Base-by-base conservation (phyloP, 2,113 vertebrate species). In the Albula goreensis region DNA sequence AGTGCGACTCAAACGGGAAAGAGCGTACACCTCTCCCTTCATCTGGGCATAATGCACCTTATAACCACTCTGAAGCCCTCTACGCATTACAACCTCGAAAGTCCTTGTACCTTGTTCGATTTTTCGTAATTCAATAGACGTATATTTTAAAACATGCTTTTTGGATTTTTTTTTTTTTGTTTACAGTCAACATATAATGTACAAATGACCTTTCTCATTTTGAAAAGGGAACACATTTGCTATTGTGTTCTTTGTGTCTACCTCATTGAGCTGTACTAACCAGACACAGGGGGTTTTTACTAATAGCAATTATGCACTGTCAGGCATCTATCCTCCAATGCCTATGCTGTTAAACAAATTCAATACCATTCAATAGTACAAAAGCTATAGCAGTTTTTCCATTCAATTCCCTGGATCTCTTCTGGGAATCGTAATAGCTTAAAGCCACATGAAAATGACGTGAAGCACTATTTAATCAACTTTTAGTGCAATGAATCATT, bases 381-480 rank as follows among this genome's bases (percentile, higher is more conserved):
- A 78, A 70, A 74, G 70, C 78, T 85, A 50, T 83, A 85, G 85
- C 83, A 83, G 85, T 83, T 82, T 78, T 85, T 80, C 81, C 87
- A 86, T 53, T 25, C 50, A 52, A n/a, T 4, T 22, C 19, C 19
- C 80, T 85, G 86, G 84, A 90, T 80, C 49, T 88, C 78, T 89
- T 82, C 78, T 70, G 70, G 19, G 82, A 63, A 88, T 90, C 87
- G 89, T 92, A 89, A 85, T 74, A 88, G 89, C 31, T 41, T 41
- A 41, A 41, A 41, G 31, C 31, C 31, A 41, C 31, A 90, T 90
- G 60, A 17, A 86, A 88, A 84, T 86, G 88, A 91, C 88, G 93
- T 89, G 87, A 90, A 86, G 78, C 88, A 52, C 87, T 85, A n/a
- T 87, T 92, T 91, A 89, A 91, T 92, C 92, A 88, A 83, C 82